Percentiles rank a stretch among this genome's conserved stretches.
phyloP scores from a whole-genome alignment of 2,888 invertebrate species.

The Drosophila nigritarsus region DNA sequence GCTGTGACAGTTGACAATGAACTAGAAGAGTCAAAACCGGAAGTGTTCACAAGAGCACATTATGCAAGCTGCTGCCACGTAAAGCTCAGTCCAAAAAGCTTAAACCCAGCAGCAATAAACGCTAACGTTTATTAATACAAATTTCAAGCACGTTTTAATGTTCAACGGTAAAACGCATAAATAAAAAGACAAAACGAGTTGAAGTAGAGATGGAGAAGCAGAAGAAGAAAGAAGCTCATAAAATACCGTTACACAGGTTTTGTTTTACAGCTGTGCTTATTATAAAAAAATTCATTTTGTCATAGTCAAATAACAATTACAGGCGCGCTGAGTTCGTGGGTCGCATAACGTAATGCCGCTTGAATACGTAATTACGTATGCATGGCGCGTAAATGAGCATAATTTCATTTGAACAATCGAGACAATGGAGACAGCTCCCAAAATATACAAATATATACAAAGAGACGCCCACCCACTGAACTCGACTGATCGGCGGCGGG shows the following conservation, averaged over 20 bases:
- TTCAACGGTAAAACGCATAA: conserved; percentile 43
- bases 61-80: conserved; percentile 58
- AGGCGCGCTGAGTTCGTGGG: conserved; percentile 28
- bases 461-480: conserved; percentile 33
- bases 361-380: conserved; percentile 70
- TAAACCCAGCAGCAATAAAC: background rate
- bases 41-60: conserved; percentile 54
- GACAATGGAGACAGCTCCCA: conserved; percentile 11
- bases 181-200: conserved; percentile 16
- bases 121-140: conserved; percentile 20
- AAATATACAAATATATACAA: conserved; percentile 10
- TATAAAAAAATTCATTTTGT: conserved; percentile 69
- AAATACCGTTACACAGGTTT: conserved; percentile 48
- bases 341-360: conserved; percentile 52
- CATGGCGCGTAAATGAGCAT: conserved; percentile 74
- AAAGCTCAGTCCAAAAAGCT: conserved; percentile 47
- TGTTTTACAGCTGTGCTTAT: conserved; percentile 23
- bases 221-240: conserved; percentile 17
- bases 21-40: conserved; percentile 65
- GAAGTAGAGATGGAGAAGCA: background rate
- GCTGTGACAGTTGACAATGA: conserved; percentile 72
- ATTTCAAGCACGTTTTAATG: conserved; percentile 65
- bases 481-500: conserved; percentile 29
- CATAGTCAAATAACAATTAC: conserved; percentile 64
- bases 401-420: conserved; percentile 54